A percentile compares a stretch with the other conserved stretches of the same genome.
phyloP scores from a whole-genome alignment of 2,888 invertebrate species.

The Xiphydria camelus region DNA sequence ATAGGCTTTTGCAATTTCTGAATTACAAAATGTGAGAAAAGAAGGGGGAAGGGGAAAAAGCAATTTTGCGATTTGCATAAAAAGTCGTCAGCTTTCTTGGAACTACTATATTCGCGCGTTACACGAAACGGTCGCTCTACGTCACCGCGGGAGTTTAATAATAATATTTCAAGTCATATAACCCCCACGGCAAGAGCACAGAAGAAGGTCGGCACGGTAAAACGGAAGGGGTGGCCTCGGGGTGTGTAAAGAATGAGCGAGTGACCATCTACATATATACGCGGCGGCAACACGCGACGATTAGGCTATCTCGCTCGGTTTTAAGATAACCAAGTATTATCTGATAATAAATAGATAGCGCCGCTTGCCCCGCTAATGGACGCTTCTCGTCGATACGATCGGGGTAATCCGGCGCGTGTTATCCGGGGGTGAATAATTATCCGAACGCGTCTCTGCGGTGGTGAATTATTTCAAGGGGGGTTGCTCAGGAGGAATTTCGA shows the following conservation, averaged over 20 bases:
- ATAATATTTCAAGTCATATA: too few relatives aligned
- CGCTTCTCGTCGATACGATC: slow-evolving; percentile 42
- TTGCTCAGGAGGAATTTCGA: too few relatives aligned
- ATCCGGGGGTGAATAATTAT: slow-evolving; percentile 50
- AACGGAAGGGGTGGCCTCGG: slow-evolving; percentile 1
- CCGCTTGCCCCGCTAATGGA: slow-evolving; percentile 41
- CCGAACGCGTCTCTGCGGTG: too few relatives aligned
- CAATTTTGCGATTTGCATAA: too few relatives aligned
- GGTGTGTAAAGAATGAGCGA: slow-evolving; percentile 10
- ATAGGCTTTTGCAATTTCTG: too few relatives aligned
- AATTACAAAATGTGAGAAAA: background rate
- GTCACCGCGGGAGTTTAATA: background rate
- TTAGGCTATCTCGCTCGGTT: slow-evolving; percentile 39
- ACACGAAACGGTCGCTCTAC: too few relatives aligned
- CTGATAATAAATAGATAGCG: slow-evolving; percentile 47
- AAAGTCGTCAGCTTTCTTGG: too few relatives aligned
- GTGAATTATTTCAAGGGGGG: too few relatives aligned
- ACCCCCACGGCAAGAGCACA: too few relatives aligned
- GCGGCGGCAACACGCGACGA: slow-evolving; percentile 40
- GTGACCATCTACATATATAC: slow-evolving; percentile 27
- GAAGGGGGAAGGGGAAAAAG: background rate
- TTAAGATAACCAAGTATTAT: slow-evolving; percentile 45
- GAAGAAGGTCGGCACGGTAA: too few relatives aligned
- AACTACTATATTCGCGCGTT: too few relatives aligned
- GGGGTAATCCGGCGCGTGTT: slow-evolving; percentile 40